Base-by-base conservation (phyloP, 2,797 vertebrate genomes). In the Moxostoma hubbsi region DNA sequence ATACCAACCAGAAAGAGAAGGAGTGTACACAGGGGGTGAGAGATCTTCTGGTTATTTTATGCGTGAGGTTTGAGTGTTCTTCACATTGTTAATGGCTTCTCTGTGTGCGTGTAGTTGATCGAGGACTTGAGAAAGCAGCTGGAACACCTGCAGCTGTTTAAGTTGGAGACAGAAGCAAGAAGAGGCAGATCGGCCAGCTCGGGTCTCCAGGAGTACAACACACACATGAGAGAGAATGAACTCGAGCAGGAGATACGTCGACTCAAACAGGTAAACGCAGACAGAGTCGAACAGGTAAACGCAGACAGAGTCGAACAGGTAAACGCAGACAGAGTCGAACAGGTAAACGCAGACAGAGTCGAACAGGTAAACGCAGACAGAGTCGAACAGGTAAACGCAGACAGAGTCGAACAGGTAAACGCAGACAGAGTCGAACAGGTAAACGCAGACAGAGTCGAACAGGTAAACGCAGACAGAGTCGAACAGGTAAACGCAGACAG, bases 91-190 rank as follows among this genome's bases (percentile, higher is more conserved):
- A 53, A 47, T 62, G 9, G 5, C 45, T 49, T 64, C 5, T 73
- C 2, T 46, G 49, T 76, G 2, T 82, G 63, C 83, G 7, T 11
- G 5, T 89, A 99, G 98, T 93, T 99, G 47, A 99, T 99, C 0
- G 98, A 99, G 87, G 98, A 99, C 87, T 92, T 99, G 62, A 94
- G 98, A 53, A 97, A 96, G 87, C 97, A 99, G 91, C 93, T 99
- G 0, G 98, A 99, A 86, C 97, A 97, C 73, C 90, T 98, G 49
- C 98, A 99, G 86, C 93, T 99, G 11, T 97, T 98, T 88, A 97
- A 97, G 79, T 90, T 99, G 84, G 98, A 99, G 86, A 94, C 94
- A 0, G 98, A 99, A 88, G 96, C 96, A 73, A 94, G 94, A 24
- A 83, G 95, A 58, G 98, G 98, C 9, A 92, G 97, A 6, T 93